These are phyloP conservation scores for Mylabris phalerata DNA, from an alignment of 1,140 invertebrate genomes.

Conservation along the genomic window DNA sequence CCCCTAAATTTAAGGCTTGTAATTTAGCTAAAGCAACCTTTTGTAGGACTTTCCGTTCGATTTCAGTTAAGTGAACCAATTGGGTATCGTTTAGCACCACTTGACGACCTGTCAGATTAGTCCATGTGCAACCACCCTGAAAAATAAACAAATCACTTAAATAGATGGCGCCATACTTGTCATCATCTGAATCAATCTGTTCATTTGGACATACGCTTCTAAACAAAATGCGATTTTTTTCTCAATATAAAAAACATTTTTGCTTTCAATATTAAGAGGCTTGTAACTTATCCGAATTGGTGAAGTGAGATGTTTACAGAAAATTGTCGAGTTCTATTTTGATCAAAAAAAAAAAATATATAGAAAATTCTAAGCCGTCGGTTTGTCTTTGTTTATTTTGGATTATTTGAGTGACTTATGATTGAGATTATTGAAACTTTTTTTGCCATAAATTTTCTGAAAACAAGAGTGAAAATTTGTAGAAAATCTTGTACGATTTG, in stretches of 20 bases:
- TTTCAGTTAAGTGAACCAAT: slow-evolving; percentile 68
- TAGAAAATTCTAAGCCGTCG: not conserved
- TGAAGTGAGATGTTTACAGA: no score
- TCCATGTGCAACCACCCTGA: slow-evolving; percentile 80
- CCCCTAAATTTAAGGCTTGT: slow-evolving; percentile 78
- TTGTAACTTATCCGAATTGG: no score
- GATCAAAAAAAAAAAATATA: not conserved
- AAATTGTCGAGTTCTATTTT: slow-evolving; percentile 1
- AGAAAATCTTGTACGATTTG: no score
- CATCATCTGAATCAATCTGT: no score
- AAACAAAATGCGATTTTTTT: no score
- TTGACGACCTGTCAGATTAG: slow-evolving; percentile 64
- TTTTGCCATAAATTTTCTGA: no score
- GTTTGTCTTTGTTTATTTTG: slow-evolving; percentile 8
- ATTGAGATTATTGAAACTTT: no score
- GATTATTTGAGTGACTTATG: not conserved
- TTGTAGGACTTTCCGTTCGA: slow-evolving; percentile 73
- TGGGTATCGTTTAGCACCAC: slow-evolving; percentile 64
- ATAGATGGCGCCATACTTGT: no score
- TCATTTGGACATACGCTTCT: no score
- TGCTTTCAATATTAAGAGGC: no score
- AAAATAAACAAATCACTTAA: slow-evolving; percentile 25
- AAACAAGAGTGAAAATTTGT: no score
- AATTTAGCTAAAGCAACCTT: slow-evolving; percentile 81
- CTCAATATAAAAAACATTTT: no score